These are phyloP conservation scores for Spodoptera littoralis DNA, from an alignment of 2,888 invertebrate genomes.

Conservation along the genomic window DNA sequence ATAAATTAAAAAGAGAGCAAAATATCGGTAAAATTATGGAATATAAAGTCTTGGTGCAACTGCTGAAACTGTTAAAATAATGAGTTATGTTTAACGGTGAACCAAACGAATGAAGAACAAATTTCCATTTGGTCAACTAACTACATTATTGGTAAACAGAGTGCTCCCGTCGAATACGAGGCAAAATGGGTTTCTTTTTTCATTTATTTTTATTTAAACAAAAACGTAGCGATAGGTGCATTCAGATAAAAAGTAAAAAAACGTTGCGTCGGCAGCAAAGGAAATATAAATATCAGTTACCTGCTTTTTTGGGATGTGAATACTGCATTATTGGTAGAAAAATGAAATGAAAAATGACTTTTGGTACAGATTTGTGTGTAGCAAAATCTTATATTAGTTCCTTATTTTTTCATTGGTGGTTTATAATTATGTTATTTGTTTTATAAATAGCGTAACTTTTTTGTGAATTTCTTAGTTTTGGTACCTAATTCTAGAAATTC, in stretches of 20 bases:
- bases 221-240: neutral
- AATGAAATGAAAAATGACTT: neutral
- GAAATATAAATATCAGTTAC: constrained; percentile 14
- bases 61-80: constrained; percentile 40
- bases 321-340: neutral
- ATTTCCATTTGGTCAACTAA: constrained; percentile 32
- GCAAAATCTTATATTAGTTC: no score
- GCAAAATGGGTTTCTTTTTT: constrained; percentile 18
- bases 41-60: constrained; percentile 53
- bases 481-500: no score
- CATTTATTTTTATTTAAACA: constrained; percentile 9
- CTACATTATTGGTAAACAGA: constrained; percentile 39
- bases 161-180: constrained; percentile 1
- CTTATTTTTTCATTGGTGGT: no score
- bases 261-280: neutral
- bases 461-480: no score
- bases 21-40: constrained; percentile 38
- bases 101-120: constrained; percentile 36
- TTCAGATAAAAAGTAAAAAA: constrained; percentile 7
- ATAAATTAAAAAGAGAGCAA: constrained; percentile 26
- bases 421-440: no score
- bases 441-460: no score
- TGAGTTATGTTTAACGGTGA: constrained; percentile 41
- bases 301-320: constrained; percentile 5
- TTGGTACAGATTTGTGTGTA: no score